Evolutionary conservation across 2,888 invertebrate genomes (phyloP).

Genomic region (Germaria angustata): DNA sequence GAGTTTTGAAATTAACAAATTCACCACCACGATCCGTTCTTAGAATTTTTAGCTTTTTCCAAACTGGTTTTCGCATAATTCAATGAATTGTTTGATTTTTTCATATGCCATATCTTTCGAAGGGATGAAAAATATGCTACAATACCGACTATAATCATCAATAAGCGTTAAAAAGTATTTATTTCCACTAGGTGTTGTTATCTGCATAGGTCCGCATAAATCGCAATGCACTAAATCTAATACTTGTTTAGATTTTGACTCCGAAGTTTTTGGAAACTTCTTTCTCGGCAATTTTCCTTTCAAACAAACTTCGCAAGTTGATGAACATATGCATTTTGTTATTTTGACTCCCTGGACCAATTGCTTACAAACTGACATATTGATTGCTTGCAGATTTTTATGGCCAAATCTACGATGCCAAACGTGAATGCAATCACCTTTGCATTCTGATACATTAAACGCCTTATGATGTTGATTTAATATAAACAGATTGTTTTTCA

Average conservation of each 20-base stretch:
- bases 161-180: conserved; percentile 39
- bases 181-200: conserved; percentile 15
- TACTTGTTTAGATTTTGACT: conserved; percentile 11
- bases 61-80: background rate
- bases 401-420: conserved; percentile 45
- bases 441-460: conserved; percentile 12
- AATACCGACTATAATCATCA: conserved; percentile 53
- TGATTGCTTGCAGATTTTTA: background rate
- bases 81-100: conserved; percentile 35
- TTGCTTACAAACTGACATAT: background rate
- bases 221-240: conserved; percentile 31
- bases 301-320: conserved; percentile 22
- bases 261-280: conserved; percentile 35
- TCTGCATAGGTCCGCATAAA: background rate
- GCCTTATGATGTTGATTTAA: background rate
- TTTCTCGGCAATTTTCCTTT: conserved; percentile 33
- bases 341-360: background rate
- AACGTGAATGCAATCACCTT: background rate
- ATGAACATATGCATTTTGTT: background rate
- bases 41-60: background rate
- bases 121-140: conserved; percentile 33
- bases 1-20: background rate
- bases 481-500: conserved; percentile 8
- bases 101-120: conserved; percentile 31
- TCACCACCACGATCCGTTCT: conserved; percentile 12